Base-by-base conservation (phyloP, 2,888 invertebrate species). In the Choristoneura rosaceana region DNA sequence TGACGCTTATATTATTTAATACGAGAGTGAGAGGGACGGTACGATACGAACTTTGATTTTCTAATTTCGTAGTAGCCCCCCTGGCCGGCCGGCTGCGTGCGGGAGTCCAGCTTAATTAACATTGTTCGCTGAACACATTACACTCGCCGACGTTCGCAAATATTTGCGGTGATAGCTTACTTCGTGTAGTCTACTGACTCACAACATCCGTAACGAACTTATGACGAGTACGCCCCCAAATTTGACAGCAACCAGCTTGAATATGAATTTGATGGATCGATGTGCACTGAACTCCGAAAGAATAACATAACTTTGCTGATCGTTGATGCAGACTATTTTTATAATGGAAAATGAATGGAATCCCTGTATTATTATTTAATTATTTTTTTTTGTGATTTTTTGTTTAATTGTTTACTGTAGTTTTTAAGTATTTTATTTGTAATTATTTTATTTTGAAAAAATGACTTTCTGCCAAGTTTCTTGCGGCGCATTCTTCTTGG, bases 41-140 rank as follows among this genome's bases (percentile, higher is more conserved):
- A 25, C 25, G 25, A 25, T 25, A 25, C 25, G 25, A 25, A 25
- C 25, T 25, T 25, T 25, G 25, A 25, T 25, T 25, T 25, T 25
- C 25, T 1, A 25, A 25, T 25, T 25, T 25, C 25, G 25, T 25
- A 25, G 25, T 25, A 25, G 25, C 25, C 25, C 25, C 25, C 25
- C 25, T 45, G 60, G 58, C 50, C 34, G 38, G 71, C 71, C 70
- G 71, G 62, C 69, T 73, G 66, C 59, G 73, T 60, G 60, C 71
- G 69, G 67, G 38, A 69, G 74, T 75, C 74, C 75, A 74, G 76
- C 78, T 81, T 82, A 83, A 82, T 84, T 83, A 82, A 81, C 81
- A 75, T 77, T 78, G 82, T 79, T 80, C 78, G 69, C 34, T 61
- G 76, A 63, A 76, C 74, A 79, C 80, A 80, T 82, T 81, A 83